These are phyloP conservation scores for Leucophora obtusa DNA, from an alignment of 2,888 invertebrate genomes.

Conservation along the genomic window DNA sequence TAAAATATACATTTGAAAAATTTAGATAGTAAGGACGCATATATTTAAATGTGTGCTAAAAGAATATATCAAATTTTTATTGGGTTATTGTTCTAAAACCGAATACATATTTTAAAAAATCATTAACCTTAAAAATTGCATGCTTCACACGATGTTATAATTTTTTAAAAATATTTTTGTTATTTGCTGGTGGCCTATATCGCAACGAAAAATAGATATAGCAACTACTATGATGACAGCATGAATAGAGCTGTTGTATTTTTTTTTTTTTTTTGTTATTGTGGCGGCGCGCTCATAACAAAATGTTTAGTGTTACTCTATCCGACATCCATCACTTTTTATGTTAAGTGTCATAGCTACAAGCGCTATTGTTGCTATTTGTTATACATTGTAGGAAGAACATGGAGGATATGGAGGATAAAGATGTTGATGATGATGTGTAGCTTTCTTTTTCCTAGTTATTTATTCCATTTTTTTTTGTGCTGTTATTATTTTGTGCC, in stretches of 20 bases:
- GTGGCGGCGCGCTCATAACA: not conserved
- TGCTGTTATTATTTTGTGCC: not conserved
- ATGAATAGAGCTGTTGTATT: not conserved
- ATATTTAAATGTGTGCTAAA: too few species aligned
- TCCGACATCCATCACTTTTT: conserved; percentile 51
- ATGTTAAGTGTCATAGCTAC: conserved; percentile 51
- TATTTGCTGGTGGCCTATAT: not conserved
- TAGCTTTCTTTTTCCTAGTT: not conserved
- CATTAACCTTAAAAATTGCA: too few species aligned
- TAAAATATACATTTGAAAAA: too few species aligned
- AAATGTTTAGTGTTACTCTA: conserved; percentile 33
- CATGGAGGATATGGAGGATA: not conserved
- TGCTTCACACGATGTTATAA: too few species aligned
- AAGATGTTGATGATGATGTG: conserved; percentile 27
- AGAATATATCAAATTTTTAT: too few species aligned
- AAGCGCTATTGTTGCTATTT: conserved; percentile 50
- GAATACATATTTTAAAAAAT: too few species aligned
- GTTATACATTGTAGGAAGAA: conserved; percentile 12
- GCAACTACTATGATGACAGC: not conserved
- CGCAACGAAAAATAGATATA: not conserved
- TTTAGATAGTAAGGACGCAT: too few species aligned
- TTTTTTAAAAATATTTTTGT: not conserved
- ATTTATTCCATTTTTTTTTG: not conserved
- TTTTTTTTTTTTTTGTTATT: not conserved
- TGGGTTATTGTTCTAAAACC: too few species aligned